phyloP scores from a whole-genome alignment of 2,888 invertebrate species.

The Pyrochroa serraticornis region DNA sequence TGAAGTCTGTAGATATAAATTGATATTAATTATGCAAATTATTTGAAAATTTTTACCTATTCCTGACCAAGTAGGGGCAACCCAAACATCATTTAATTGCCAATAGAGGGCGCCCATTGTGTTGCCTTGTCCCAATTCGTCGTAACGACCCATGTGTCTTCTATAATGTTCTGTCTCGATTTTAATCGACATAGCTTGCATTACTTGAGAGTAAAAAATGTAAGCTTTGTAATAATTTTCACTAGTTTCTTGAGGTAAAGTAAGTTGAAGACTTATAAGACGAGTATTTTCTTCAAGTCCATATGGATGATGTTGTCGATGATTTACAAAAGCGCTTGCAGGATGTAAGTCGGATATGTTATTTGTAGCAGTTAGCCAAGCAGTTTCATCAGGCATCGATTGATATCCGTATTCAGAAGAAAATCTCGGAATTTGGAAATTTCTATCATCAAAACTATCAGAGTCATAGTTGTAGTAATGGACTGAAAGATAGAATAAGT shows the following conservation, averaged over 20 bases:
- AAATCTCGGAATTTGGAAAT: constrained; percentile 83
- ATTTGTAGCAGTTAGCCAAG: constrained; percentile 68
- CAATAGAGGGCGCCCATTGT: constrained; percentile 98
- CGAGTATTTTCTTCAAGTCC: constrained; percentile 71
- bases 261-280: constrained; percentile 69
- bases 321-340: constrained; percentile 67
- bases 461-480: constrained; percentile 87
- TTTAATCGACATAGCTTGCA: constrained; percentile 87
- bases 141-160: constrained; percentile 51
- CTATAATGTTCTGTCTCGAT: constrained; percentile 82
- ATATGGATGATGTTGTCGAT: constrained; percentile 86
- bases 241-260: constrained; percentile 51
- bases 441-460: constrained; percentile 80
- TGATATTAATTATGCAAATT: neutral
- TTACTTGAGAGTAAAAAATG: constrained; percentile 85
- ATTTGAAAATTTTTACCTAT: constrained; percentile 64
- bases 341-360: constrained; percentile 60
- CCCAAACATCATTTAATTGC: constrained; percentile 98
- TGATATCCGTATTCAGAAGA: constrained; percentile 97
- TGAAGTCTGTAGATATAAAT: constrained; percentile 46
- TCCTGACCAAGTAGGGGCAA: constrained; percentile 94
- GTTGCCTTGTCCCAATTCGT: constrained; percentile 64
- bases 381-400: constrained; percentile 77
- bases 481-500: constrained; percentile 58
- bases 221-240: constrained; percentile 63